Base-by-base conservation (phyloP, 1,140 invertebrate species). In the Hirudo medicinalis region DNA sequence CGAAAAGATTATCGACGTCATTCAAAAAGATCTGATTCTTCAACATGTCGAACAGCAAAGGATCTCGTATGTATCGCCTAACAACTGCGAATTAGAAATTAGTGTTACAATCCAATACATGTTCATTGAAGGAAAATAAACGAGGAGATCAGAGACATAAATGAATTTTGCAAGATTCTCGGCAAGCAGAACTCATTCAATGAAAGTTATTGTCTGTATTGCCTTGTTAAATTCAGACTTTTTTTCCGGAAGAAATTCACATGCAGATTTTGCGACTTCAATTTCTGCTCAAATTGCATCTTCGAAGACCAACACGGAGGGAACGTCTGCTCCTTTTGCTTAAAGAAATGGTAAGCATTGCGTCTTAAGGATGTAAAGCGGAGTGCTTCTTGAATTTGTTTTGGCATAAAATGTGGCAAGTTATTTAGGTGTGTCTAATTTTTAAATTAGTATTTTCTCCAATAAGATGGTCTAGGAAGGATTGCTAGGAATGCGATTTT, bases 21-120 rank as follows among this genome's bases (percentile, higher is more conserved):
- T 63, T 22, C 57, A 63, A 15, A 63, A 63, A 63, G 57, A 63
- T 63, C 15, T 63, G 57, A 32, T 63, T 4, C 29, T 63, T 13
- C 57, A 63, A 20, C 57, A 63, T n/a, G 11, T 63, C 29, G 57
- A 63, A 63, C 57, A 63, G 57, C 57, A 63, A 32, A 63, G 57
- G 19, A 63, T 63, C 29, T 63, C 22, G 57, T 63, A 25, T 15
- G 57, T 63, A 49, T 49, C 11, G 43, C 43, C 43, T 13, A 49
- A 8, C 43, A 49, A 49, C 1, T 49, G 4, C 9, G 15, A 49
- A 49, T 17, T 49, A 15, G 43, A 17, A 49, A 49, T 49, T 49
- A 49, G 15, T 49, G 15, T 9, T 49, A 49, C 3, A 0, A 49
- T 15, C 29, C 19, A 13, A 63, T 13, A 22, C 57, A 63, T 63